Conservation (phyloP, 2,113 vertebrate species). For the Narcine bancroftii region DNA sequence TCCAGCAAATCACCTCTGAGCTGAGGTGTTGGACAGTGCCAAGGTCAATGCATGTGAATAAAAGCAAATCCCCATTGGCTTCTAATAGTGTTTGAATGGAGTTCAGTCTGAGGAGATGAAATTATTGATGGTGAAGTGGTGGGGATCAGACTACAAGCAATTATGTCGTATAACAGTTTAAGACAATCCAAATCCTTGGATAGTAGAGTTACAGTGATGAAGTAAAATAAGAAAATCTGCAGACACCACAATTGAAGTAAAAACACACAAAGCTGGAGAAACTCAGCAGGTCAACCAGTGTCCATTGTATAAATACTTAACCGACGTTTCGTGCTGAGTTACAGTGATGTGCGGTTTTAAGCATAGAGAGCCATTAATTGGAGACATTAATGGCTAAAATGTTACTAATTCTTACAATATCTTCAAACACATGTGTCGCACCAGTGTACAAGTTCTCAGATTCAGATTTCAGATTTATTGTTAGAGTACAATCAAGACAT, state of each 20-base stretch:
- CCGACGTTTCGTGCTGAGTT: no score
- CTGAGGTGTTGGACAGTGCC: not conserved
- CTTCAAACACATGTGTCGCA: not conserved
- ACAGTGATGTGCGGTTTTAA: not conserved
- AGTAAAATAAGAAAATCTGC: no score
- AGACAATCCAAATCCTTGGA: not conserved
- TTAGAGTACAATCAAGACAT: no score
- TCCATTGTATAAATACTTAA: no score
- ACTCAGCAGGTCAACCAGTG: no score
- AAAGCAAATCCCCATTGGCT: not conserved
- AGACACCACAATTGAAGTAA: no score
- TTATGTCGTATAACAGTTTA: not conserved
- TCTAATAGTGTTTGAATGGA: not conserved
- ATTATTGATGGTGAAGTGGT: not conserved
- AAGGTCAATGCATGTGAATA: not conserved
- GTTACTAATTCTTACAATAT: no score
- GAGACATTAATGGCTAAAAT: not conserved
- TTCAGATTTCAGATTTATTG: no score
- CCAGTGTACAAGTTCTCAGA: not conserved
- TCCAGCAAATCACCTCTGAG: not conserved
- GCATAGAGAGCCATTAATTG: not conserved
- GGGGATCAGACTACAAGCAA: not conserved
- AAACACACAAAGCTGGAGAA: no score
- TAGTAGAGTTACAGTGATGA: not conserved
- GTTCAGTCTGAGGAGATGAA: not conserved